phyloP scores from a whole-genome alignment of 2,113 vertebrate genomes.

The Pardalotus punctatus region DNA sequence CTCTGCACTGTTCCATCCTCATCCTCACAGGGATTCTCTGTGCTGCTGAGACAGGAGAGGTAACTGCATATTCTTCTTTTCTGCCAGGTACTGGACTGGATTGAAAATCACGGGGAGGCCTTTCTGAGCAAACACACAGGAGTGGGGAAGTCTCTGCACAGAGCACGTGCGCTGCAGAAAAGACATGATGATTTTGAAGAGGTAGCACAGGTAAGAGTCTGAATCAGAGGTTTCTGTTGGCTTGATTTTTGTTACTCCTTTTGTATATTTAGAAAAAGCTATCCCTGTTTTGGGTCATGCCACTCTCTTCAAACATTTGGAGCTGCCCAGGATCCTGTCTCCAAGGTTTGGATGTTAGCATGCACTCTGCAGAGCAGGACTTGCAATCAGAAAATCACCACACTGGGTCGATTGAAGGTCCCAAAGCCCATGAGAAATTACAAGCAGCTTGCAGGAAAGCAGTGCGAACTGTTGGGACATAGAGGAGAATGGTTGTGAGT shows the following conservation, averaged over 20 bases:
- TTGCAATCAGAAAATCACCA: not conserved
- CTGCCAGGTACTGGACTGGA: conserved; percentile 93
- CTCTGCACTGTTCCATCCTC: not conserved
- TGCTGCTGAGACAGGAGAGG: not conserved
- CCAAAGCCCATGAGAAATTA: not conserved
- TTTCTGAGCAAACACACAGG: conserved; percentile 97
- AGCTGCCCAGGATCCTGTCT: not conserved
- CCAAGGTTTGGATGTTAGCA: not conserved
- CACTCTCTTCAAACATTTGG: not conserved
- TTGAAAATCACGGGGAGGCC: conserved; percentile 95
- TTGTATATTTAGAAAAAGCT: not conserved
- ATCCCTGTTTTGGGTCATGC: not conserved
- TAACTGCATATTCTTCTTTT: conserved; percentile 58
- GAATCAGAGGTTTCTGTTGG: not conserved
- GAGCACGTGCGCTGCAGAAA: conserved; percentile 93
- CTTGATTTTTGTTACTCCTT: not conserved
- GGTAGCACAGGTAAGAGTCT: conserved; percentile 89
- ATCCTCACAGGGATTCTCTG: not conserved
- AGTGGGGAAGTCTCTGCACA: conserved; percentile 92
- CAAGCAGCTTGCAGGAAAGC: not conserved
- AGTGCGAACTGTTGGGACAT: not conserved
- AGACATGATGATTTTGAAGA: conserved; percentile 97
- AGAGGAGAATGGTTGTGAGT: not conserved
- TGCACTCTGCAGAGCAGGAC: not conserved
- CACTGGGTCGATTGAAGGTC: not conserved